Conservation (phyloP, 2,113 vertebrate species). For the Brachirus orientalis region DNA sequence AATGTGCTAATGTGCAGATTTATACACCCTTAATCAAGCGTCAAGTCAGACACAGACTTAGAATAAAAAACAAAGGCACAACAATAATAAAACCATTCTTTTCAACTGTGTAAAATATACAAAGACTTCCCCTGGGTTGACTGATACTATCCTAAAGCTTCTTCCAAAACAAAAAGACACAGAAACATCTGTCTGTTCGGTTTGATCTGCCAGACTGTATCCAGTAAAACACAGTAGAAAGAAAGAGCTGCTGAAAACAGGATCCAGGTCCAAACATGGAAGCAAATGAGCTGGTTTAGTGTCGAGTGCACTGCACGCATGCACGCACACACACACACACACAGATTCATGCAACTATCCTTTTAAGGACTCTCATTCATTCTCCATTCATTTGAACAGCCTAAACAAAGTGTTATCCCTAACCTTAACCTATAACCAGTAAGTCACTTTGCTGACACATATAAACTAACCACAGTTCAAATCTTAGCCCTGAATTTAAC, state of each 20-base stretch:
- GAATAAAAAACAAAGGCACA: background rate
- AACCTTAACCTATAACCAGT: too few relatives aligned
- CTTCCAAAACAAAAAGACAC: conserved; percentile 21
- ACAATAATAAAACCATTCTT: background rate
- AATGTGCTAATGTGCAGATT: background rate
- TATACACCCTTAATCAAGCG: too few relatives aligned
- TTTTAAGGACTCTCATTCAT: conserved; percentile 3
- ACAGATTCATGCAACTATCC: conserved; percentile 5
- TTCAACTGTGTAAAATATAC: background rate
- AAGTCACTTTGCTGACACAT: too few relatives aligned
- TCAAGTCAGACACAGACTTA: too few relatives aligned
- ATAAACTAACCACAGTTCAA: too few relatives aligned
- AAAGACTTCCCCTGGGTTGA: background rate
- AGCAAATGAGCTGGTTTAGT: conserved; percentile 25
- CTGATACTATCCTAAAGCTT: conserved; percentile 19
- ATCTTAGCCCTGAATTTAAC: too few relatives aligned
- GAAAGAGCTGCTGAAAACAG: conserved; percentile 3
- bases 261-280: conserved; percentile 36
- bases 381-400: too few relatives aligned
- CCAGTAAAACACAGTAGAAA: conserved; percentile 6
- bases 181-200: conserved; percentile 20
- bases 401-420: too few relatives aligned
- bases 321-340: conserved; percentile 12
- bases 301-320: too few relatives aligned
- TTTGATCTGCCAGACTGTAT: conserved; percentile 9